Percentiles rank a stretch among this genome's conserved stretches.
phyloP scores from a whole-genome alignment of 1,140 invertebrate genomes.

The Andrena cerasifolii region DNA sequence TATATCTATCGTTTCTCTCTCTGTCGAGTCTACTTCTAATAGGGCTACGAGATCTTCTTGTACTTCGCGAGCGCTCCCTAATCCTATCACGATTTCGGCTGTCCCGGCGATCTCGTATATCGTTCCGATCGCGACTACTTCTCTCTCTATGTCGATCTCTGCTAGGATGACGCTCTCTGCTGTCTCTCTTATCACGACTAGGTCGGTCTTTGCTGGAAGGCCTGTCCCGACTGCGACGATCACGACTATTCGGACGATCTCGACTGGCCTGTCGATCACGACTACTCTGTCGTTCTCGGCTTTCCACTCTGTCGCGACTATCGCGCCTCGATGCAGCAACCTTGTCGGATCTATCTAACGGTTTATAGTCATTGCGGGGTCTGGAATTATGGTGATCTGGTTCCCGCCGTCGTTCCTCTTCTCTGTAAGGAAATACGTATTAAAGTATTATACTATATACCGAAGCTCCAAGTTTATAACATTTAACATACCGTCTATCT shows the following conservation, averaged over 20 bases:
- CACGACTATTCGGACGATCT: conserved; percentile 56
- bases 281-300: conserved; percentile 57
- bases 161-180: conserved; percentile 67
- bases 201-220: conserved; percentile 65
- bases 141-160: conserved; percentile 70
- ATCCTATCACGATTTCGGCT: conserved; percentile 71
- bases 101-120: conserved; percentile 64
- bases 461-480: neutral
- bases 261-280: conserved; percentile 65
- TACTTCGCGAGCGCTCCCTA: conserved; percentile 70
- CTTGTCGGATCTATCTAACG: conserved; percentile 42
- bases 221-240: conserved; percentile 68
- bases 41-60: conserved; percentile 75
- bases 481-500: conserved; percentile 72
- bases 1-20: conserved; percentile 73
- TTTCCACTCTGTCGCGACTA: conserved; percentile 65
- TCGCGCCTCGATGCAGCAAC: conserved; percentile 60
- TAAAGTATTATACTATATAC: conserved; percentile 16
- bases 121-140: conserved; percentile 64
- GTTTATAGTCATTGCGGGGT: conserved; percentile 53
- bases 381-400: conserved; percentile 64
- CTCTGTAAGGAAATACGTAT: conserved; percentile 61
- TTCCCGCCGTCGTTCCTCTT: conserved; percentile 77
- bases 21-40: conserved; percentile 69
- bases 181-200: conserved; percentile 72